phyloP scores from a whole-genome alignment of 2,113 vertebrate genomes.

The Seriola quinqueradiata region DNA sequence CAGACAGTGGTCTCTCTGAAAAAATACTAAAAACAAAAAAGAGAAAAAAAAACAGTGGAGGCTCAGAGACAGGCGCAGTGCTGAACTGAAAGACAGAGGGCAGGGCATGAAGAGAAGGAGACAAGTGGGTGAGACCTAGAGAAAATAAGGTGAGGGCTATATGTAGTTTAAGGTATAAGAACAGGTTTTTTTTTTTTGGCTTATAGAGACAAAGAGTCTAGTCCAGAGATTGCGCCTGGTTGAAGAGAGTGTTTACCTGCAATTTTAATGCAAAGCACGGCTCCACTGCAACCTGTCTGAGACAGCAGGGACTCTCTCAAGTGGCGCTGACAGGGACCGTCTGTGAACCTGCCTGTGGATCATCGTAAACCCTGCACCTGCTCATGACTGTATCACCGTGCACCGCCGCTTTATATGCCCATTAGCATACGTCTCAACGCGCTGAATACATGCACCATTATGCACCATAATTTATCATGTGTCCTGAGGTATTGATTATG shows the following conservation, averaged over 20 bases:
- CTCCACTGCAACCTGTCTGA: constrained; percentile 73
- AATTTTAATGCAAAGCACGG: constrained; percentile 79
- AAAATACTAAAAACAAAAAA: constrained; percentile 14
- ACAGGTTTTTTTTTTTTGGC: constrained; percentile 54
- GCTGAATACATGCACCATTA: constrained; percentile 66
- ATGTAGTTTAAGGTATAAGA: constrained; percentile 33
- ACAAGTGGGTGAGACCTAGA: constrained; percentile 41
- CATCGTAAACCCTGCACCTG: constrained; percentile 74
- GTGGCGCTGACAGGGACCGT: constrained; percentile 71
- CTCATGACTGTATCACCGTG: constrained; percentile 53
- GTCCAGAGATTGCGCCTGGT: constrained; percentile 32
- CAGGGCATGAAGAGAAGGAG: constrained; percentile 7
- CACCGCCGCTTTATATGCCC: constrained; percentile 51
- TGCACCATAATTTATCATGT: constrained; percentile 73
- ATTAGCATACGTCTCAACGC: constrained; percentile 68
- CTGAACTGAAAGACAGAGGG: constrained; percentile 33
- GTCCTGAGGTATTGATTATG: constrained; percentile 72
- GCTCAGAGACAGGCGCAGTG: constrained; percentile 48
- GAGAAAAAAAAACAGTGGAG: constrained; percentile 11
- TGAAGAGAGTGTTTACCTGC: constrained; percentile 62
- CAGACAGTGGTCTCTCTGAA: constrained; percentile 57
- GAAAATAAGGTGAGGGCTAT: constrained; percentile 25
- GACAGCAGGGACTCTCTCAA: constrained; percentile 72
- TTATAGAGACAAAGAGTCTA: constrained; percentile 27
- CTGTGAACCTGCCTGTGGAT: constrained; percentile 74